Conservation (phyloP, 2,888 invertebrate species). For the Chironomus tentans region DNA sequence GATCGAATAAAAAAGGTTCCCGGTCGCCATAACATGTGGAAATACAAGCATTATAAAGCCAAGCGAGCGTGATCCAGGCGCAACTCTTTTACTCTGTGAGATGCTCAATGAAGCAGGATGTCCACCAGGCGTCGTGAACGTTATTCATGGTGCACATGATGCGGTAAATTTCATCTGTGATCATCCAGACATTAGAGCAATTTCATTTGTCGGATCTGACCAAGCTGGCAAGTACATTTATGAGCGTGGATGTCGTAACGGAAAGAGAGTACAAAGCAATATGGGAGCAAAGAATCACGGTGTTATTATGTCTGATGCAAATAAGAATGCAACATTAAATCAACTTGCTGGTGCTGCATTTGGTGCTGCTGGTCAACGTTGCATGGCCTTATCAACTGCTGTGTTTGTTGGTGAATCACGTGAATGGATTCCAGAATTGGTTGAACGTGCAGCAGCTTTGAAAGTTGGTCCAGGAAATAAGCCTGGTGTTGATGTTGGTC, state of each 20-base stretch:
- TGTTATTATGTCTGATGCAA: conserved; percentile 92
- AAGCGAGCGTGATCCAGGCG: conserved; percentile 96
- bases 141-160: conserved; percentile 89
- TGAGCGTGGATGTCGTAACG: conserved; percentile 77
- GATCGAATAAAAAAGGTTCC: conserved; percentile 47
- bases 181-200: conserved; percentile 88
- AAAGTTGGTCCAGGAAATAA: conserved; percentile 87
- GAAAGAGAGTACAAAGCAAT: conserved; percentile 95
- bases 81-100: conserved; percentile 90
- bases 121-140: conserved; percentile 92
- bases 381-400: conserved; percentile 92
- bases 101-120: conserved; percentile 88
- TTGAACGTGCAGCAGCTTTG: conserved; percentile 67
- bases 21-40: conserved; percentile 77
- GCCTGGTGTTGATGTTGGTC: conserved; percentile 75
- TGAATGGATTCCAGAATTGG: conserved; percentile 89
- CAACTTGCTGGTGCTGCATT: conserved; percentile 91
- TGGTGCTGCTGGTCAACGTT: conserved; percentile 97
- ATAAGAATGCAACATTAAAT: conserved; percentile 91
- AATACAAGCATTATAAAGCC: conserved; percentile 94
- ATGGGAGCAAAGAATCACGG: conserved; percentile 99
- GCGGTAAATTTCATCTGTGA: conserved; percentile 97
- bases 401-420: conserved; percentile 61
- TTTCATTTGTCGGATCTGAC: conserved; percentile 98
- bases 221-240: conserved; percentile 94